These are phyloP conservation scores for Drosophila rubida DNA, from an alignment of 2,888 invertebrate genomes.

Conservation along the genomic window DNA sequence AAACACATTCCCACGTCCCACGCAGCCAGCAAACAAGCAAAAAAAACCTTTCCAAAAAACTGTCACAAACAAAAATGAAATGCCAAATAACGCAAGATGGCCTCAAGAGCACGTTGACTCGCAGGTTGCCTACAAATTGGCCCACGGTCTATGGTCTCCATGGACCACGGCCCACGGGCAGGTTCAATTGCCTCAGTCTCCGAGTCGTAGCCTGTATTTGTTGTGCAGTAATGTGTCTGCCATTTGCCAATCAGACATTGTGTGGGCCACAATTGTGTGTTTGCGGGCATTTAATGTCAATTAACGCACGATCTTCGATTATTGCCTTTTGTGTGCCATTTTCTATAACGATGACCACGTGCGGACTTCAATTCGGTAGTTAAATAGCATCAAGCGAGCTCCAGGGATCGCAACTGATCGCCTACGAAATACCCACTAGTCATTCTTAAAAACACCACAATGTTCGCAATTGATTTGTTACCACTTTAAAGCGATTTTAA, in stretches of 20 bases:
- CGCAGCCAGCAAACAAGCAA: not conserved
- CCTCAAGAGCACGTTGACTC: conserved; percentile 53
- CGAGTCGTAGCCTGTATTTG: conserved; percentile 28
- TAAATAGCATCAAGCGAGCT: not conserved
- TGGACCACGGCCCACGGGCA: conserved; percentile 50
- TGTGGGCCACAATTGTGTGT: conserved; percentile 23
- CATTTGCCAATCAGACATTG: conserved; percentile 32
- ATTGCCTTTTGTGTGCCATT: conserved; percentile 35
- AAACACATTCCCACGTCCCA: conserved; percentile 63
- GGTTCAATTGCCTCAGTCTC: conserved; percentile 65
- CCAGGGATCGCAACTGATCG: not conserved
- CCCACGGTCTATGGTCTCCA: conserved; percentile 27
- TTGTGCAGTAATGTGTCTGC: not conserved
- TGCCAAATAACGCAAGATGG: conserved; percentile 62
- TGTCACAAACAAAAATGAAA: conserved; percentile 69
- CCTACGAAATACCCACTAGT: not conserved
- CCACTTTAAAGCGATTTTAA: no score
- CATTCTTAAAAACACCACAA: no score
- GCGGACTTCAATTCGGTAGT: conserved; percentile 27
- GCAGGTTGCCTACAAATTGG: conserved; percentile 15
- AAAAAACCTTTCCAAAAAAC: conserved; percentile 66
- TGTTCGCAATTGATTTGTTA: no score
- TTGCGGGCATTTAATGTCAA: conserved; percentile 62
- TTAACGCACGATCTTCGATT: conserved; percentile 68
- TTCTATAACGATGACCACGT: conserved; percentile 21